Evolutionary conservation across 2,888 invertebrate genomes (phyloP), one percentile per base, ranked within the genome.

Genomic region (Tenthredo mesomela): DNA sequence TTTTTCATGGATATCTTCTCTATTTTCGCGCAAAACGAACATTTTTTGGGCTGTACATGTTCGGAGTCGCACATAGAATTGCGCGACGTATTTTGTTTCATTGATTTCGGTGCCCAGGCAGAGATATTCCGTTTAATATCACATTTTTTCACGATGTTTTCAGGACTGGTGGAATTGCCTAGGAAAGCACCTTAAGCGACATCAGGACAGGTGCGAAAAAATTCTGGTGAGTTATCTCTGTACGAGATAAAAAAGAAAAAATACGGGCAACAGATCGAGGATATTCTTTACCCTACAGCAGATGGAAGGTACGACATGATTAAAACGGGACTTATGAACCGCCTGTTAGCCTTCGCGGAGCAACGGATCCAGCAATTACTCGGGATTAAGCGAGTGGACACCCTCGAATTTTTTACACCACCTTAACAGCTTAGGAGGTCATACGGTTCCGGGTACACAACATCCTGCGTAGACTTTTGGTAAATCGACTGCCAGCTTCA

Each of bases 351-450:
- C 12, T 25, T 21, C 61, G 10, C 25, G 61, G 61, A 61, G 61
- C 12, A 25, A 61, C 25, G 12, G 25, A 21, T 61, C 61, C 61
- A 29, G 25, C 61, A 61, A 61, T 61, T 29, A 61, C 61, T 29
- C 61, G 61, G 61, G 61, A 29, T 61, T 29, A 61, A 29, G 61
- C 21, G 21, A 61, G 21, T 29, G 61, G 61, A 61, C 61, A 29
- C 61, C 25, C 61, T 61, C 25, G 25, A 61, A 61, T 61, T 61
- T 61, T 61, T 61, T 29, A 61, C 61, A 61, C 61, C 61, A 29
- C 61, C 25, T 61, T 29, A 61, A 61, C 61, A 61, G 54, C 54
- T 54, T 54, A 54, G 18, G 50, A 50, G 54, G 54, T 54, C 54
- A 54, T n/a, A 54, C 7, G 54, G 54, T 61, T 61, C 25, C 10